phyloP scores from a whole-genome alignment of 1,140 invertebrate genomes.

The Anagrus nilaparvatae region DNA sequence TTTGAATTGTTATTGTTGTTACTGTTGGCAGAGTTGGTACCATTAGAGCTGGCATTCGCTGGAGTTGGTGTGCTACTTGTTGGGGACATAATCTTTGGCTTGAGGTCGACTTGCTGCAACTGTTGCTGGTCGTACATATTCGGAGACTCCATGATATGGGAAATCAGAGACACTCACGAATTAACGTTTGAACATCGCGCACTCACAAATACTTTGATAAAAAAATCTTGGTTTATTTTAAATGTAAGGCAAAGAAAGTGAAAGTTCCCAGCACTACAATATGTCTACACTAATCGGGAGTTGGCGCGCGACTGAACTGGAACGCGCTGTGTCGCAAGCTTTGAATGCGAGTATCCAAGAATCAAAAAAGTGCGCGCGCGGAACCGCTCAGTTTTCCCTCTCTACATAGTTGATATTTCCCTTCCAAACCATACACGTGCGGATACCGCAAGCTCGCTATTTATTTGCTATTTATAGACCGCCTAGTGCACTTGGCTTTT shows the following conservation, averaged over 20 bases:
- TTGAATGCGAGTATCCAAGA: too few relatives aligned
- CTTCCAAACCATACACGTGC: too few relatives aligned
- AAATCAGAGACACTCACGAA: background rate
- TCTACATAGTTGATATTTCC: too few relatives aligned
- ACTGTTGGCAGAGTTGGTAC: slow-evolving; percentile 14
- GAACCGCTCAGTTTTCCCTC: too few relatives aligned
- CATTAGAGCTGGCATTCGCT: slow-evolving; percentile 21
- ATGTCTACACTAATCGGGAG: slow-evolving; percentile 19
- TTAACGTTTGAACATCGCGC: background rate
- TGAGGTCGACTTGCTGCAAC: slow-evolving; percentile 23
- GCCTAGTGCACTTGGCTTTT: too few relatives aligned
- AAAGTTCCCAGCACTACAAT: background rate
- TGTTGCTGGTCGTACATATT: slow-evolving; percentile 40
- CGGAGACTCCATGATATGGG: slow-evolving; percentile 33
- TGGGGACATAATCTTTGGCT: slow-evolving; percentile 32
- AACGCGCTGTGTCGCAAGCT: slow-evolving; percentile 38
- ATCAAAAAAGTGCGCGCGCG: too few relatives aligned
- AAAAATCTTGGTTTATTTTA: background rate
- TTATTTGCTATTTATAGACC: too few relatives aligned
- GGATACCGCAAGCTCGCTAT: too few relatives aligned
- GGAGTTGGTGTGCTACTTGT: slow-evolving; percentile 22
- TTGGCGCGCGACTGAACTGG: slow-evolving; percentile 39
- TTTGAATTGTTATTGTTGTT: slow-evolving; percentile 33
- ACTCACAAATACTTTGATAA: background rate
- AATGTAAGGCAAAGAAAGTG: background rate